Conservation (phyloP, 2,797 vertebrate genomes). For the Notolepis coatsorum region DNA sequence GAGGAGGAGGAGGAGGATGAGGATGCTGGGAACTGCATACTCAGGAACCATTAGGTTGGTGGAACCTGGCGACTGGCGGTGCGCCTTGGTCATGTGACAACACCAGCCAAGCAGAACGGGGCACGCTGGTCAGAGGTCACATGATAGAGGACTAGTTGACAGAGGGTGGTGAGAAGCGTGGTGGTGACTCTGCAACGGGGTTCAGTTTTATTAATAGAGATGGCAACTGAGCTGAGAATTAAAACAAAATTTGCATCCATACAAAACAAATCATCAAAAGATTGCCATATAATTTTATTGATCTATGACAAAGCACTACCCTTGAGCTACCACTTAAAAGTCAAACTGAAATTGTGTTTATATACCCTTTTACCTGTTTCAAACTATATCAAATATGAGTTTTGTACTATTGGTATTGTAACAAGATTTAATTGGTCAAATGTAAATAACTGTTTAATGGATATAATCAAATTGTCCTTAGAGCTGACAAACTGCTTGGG, state of each 20-base stretch:
- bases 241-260: conserved; percentile 82
- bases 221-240: conserved; percentile 91
- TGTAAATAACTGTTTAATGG: too few relatives aligned
- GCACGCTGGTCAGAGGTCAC: conserved; percentile 99
- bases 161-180: conserved; percentile 99
- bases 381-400: neutral
- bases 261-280: conserved; percentile 67
- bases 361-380: neutral
- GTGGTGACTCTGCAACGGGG: conserved; percentile 99
- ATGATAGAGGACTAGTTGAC: conserved; percentile 99
- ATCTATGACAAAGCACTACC: conserved; percentile 36
- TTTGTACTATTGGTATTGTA: neutral
- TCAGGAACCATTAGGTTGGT: conserved; percentile 98
- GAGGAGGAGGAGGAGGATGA: conserved; percentile 83
- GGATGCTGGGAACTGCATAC: conserved; percentile 98
- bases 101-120: conserved; percentile 98
- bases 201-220: conserved; percentile 99
- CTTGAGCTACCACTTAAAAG: conserved; percentile 30
- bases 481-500: too few relatives aligned
- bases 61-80: conserved; percentile 98
- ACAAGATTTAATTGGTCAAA: too few relatives aligned
- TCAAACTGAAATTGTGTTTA: neutral
- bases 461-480: too few relatives aligned
- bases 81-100: conserved; percentile 98
- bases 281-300: conserved; percentile 32